Conservation (phyloP, 2,888 invertebrate genomes). For the Caenorhabditis sp. region DNA sequence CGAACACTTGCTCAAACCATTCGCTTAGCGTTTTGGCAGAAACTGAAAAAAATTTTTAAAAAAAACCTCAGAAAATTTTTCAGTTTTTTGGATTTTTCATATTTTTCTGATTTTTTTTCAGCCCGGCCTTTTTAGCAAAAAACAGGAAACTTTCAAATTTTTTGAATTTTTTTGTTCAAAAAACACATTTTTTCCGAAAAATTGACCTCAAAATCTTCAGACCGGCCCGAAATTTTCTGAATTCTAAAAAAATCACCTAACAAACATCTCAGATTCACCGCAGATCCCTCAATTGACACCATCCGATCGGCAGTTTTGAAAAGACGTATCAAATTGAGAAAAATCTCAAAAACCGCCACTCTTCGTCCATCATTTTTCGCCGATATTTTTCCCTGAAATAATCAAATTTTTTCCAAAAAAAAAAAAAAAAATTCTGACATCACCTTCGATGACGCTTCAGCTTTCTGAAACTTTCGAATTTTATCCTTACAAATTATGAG, state of each 20-base stretch:
- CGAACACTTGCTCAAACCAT: conserved; percentile 13
- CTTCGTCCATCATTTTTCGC: not conserved
- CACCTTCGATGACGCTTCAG: conserved; percentile 13
- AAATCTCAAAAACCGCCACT: conserved; percentile 20
- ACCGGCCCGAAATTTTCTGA: no score
- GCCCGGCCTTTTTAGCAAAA: no score
- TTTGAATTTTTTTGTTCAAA: no score
- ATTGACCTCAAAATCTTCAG: no score
- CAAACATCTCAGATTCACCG: conserved; percentile 31
- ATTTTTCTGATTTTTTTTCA: no score
- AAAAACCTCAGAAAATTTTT: not conserved
- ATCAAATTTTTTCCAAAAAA: not conserved
- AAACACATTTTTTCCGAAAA: no score
- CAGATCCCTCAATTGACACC: conserved; percentile 25
- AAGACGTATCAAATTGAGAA: conserved; percentile 14
- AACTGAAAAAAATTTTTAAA: conserved; percentile 15
- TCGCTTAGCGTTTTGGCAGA: conserved; percentile 12
- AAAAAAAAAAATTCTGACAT: not conserved
- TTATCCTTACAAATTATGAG: conserved; percentile 7
- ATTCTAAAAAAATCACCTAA: conserved; percentile 15
- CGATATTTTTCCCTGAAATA: not conserved
- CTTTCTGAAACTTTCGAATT: conserved; percentile 10
- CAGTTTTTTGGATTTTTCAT: no score
- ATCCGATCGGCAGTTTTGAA: conserved; percentile 25
- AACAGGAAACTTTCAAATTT: no score